Evolutionary conservation across 2,888 invertebrate species (phyloP), one percentile per base, ranked within the genome.

Genomic region (Rhingia campestris): DNA sequence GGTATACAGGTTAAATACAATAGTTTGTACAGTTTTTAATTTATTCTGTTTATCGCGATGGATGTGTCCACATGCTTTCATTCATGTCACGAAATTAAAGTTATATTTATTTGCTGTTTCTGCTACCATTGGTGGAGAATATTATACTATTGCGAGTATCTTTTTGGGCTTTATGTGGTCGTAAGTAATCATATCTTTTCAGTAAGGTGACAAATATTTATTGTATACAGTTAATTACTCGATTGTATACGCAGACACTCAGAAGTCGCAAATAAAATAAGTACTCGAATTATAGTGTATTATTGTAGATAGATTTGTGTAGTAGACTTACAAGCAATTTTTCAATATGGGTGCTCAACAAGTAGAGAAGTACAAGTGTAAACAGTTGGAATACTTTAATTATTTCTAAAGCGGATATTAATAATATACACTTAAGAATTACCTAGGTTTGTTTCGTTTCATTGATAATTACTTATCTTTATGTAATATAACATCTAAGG

Each of bases 1-100:
- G n/a, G n/a, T 35, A 53, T 12, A 63, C 41, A 10, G 43, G 53
- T 73, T 33, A 54, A 35, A 54, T 53, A 43, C 35, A 70, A 49
- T 59, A 72, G 30, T 72, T 59, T 59, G 43, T 43, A 63, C 43
- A 54, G 43, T 14, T 54, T 63, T 45, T 63, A 41, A 61, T 63
- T 61, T 61, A 53, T 72, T 72, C 45, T 45, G 53, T 33, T 51
- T 72, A 63, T 72, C 61, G 22, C 53, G 9, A 12, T 45, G 45
- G 30, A 43, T 61, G 61, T 41, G 45, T 63, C 72, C 45, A 54
- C 54, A 63, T 54, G 47, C 47, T 73, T 73, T 63, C 72, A 73
- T 63, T 63, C 54, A 73, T 54, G 73, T 63, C 63, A 63, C 53
- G 53, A 45, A 61, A 54, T 45, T 30, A 35, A 30, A 66, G 41